Evolutionary conservation across 2,888 invertebrate genomes (phyloP).

Genomic region (Drosophila subsilvestris): DNA sequence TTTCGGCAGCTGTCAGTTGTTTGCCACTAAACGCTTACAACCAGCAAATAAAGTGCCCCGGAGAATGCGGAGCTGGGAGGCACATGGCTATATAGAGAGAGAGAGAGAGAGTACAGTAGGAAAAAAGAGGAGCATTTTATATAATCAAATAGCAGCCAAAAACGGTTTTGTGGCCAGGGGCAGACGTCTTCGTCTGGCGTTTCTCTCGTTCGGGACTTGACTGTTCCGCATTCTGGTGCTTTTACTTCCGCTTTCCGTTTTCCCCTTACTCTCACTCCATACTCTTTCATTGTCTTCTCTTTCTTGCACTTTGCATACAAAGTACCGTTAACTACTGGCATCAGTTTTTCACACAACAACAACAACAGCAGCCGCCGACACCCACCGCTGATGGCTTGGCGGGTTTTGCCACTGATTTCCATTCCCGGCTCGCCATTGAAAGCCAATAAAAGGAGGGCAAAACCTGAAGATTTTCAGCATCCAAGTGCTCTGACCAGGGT

Average conservation of each 20-base stretch:
- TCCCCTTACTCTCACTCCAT: slow-evolving; percentile 1
- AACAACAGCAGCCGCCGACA: background rate
- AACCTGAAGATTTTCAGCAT: slow-evolving; percentile 8
- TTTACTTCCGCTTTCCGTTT: background rate
- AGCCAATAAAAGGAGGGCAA: slow-evolving; percentile 22
- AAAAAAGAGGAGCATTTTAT: slow-evolving; percentile 47
- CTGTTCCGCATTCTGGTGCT: background rate
- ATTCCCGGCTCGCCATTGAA: background rate
- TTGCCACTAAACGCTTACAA: slow-evolving; percentile 62
- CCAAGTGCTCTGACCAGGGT: slow-evolving; percentile 22
- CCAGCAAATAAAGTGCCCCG: slow-evolving; percentile 63
- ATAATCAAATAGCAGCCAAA: slow-evolving; percentile 65
- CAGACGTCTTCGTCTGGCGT: slow-evolving; percentile 14
- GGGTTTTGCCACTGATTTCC: slow-evolving; percentile 36
- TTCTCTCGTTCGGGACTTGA: slow-evolving; percentile 6
- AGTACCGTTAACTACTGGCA: slow-evolving; percentile 80
- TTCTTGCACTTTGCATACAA: slow-evolving; percentile 82
- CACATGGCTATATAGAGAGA: slow-evolving; percentile 14
- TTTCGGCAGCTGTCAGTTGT: slow-evolving; percentile 69
- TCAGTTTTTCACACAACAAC: slow-evolving; percentile 72
- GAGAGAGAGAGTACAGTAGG: slow-evolving; percentile 11
- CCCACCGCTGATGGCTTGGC: slow-evolving; percentile 23
- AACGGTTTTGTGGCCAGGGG: slow-evolving; percentile 36
- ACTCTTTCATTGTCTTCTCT: slow-evolving; percentile 50
- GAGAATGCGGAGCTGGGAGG: slow-evolving; percentile 32